phyloP scores from a whole-genome alignment of 1,140 invertebrate genomes.

The Bombyx mandarina region DNA sequence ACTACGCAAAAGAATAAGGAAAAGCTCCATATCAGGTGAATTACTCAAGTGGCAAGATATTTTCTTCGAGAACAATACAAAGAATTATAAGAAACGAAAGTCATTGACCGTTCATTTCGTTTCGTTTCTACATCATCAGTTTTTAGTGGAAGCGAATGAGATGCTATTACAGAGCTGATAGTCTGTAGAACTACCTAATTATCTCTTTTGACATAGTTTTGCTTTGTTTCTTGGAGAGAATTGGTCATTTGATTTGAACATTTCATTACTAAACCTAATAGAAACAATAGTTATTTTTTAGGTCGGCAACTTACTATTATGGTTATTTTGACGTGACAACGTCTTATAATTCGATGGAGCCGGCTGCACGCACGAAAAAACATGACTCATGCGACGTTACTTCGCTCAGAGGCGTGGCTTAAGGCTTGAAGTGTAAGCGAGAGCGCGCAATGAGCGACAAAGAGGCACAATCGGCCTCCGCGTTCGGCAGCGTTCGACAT shows the following conservation, averaged over 20 bases:
- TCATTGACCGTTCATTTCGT: slow-evolving; percentile 40
- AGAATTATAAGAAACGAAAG: slow-evolving; percentile 37
- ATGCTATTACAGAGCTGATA: slow-evolving; percentile 26
- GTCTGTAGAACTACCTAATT: slow-evolving; percentile 20
- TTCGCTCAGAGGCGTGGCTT: too few species aligned
- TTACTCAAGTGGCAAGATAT: slow-evolving; percentile 19
- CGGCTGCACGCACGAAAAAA: too few species aligned
- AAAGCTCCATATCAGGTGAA: slow-evolving; percentile 21
- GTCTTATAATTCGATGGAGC: too few species aligned
- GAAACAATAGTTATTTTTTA: too few species aligned
- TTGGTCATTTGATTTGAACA: not conserved
- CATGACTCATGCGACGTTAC: too few species aligned
- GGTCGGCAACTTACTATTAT: too few species aligned
- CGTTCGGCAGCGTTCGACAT: too few species aligned
- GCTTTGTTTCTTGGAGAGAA: not conserved
- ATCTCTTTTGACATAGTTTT: slow-evolving; percentile 1
- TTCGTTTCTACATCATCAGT: slow-evolving; percentile 35
- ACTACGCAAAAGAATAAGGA: slow-evolving; percentile 13
- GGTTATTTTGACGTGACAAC: too few species aligned
- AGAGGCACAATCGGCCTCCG: too few species aligned
- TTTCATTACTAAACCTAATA: not conserved
- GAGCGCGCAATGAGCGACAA: too few species aligned
- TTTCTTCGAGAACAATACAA: slow-evolving; percentile 25
- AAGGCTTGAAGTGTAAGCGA: too few species aligned
- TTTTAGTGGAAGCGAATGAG: slow-evolving; percentile 29